Base-by-base conservation (phyloP, 2,797 vertebrate genomes). In the Lagorchestes hirsutus region DNA sequence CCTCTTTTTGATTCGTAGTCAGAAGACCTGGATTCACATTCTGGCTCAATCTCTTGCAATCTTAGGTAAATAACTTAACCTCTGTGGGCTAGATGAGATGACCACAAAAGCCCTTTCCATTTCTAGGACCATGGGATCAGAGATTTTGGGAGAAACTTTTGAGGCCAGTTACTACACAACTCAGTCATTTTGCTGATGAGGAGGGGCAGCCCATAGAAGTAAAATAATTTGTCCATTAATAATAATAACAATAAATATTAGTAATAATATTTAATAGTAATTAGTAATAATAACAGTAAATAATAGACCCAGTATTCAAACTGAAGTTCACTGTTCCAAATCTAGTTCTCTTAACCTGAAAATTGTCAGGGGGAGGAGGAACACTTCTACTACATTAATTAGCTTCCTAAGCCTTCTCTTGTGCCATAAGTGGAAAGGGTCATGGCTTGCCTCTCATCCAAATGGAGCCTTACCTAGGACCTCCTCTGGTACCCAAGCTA, bases 61-160 rank as follows among this genome's bases (percentile, higher is more conserved):
- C 52, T 18, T 22, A 29, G 93, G 34, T 9, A 93, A 90, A 90
- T 55, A 31, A 40, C n/a, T 52, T n/a, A 74, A 91, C 87, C 82
- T 90, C 62, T 56, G 54, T 93, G 90, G 95, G 56, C 46, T 87
- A 87, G 74, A 87, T 50, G 40, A 46, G 22, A 87, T 87, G 74
- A 87, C 67, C 14, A 40, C 40, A 46, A 82, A 46, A 46, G 22
- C 8, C 22, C 40, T 27, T 87, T 87, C 40, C 22, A 87, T 87
- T 46, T 87, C 40, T 87, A 10, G 8, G 9, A 50, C 31, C 22
- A 10, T 87, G 74, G 40, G 62, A 74, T 74, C 5, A 74, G 62
- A 74, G 16, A 40, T 40, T 74, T n/a, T 74, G 62, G 16, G 34
- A 74, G 34, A 40, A 40, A 8, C 34, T 16, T 74, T 58, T 40